Evolutionary conservation across 1,140 invertebrate species (phyloP), one percentile per base, ranked within the genome.

Genomic region (Harlomillsia oculata): DNA sequence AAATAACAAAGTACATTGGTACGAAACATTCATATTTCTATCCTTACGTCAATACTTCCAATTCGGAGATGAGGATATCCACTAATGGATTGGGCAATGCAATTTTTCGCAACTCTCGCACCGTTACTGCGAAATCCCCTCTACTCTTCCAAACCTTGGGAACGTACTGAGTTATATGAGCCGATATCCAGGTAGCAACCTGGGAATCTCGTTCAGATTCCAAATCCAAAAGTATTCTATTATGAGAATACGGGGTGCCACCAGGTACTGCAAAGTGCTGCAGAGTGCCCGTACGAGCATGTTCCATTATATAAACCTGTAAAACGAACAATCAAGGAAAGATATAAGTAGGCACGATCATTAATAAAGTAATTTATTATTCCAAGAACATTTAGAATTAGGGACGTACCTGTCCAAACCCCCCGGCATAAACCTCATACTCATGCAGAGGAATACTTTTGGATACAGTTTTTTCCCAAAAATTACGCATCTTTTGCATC

Each of bases 21-120:
- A 49, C 14, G 5, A 30, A n/a, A 9, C 11, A 30, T 49, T 49
- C 18, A 20, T 5, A 45, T 45, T 45, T 45, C 8, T 5, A 30
- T 30, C 36, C 6, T 20, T 21, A 58, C 43, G 70, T 69, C 43
- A 62, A 59, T 50, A 60, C 59, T 14, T 72, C 69, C 18, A 70
- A 54, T 56, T 75, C 74, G 23, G 63, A 60, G 43, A 75, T 73
- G 3, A 75, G 65, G n/a, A 72, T 60, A 59, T 75, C 72, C 6
- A 69, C 63, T 20, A 66, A 66, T 21, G 66, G 67, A 23, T 62
- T 23, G 23, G 54, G 20, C 18, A 63, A 61, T 21, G 62, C 50
- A 20, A 62, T 60, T 34, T 67, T 59, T 18, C 67, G 67, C 11
- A 72, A 65, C 44, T 70, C 61, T 50, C 74, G 69, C 0, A 71